phyloP scores from a whole-genome alignment of 2,113 vertebrate genomes.

The Aphelocoma coerulescens region DNA sequence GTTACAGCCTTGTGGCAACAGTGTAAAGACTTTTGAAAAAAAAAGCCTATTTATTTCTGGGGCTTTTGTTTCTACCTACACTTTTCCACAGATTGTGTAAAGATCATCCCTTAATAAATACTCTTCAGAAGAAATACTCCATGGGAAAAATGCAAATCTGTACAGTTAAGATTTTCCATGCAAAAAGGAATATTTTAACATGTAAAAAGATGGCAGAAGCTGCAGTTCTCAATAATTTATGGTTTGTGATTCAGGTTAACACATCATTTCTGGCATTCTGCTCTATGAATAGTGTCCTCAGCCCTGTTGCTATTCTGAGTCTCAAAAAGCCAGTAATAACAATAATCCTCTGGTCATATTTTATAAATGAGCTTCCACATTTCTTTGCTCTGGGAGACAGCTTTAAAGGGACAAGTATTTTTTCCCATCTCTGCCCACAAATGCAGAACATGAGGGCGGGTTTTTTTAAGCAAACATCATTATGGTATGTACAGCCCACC shows the following conservation, averaged over 20 bases:
- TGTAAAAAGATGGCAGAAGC: not conserved
- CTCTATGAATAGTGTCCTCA: not conserved
- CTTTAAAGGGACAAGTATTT: conserved; percentile 39
- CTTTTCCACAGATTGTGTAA: not conserved
- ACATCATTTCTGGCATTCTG: conserved; percentile 20
- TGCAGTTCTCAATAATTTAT: conserved; percentile 31
- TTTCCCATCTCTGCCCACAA: not conserved
- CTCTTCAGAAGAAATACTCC: not conserved
- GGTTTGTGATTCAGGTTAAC: conserved; percentile 33
- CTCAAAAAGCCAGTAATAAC: conserved; percentile 40
- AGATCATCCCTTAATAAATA: not conserved
- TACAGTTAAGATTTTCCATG: not conserved
- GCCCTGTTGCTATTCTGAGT: conserved; percentile 25
- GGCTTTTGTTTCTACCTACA: not conserved
- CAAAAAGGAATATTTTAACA: not conserved
- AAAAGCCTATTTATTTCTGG: not conserved
- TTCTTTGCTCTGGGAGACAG: conserved; percentile 22
- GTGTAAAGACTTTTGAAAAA: not conserved
- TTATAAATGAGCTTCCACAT: conserved; percentile 61
- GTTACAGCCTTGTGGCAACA: not conserved
- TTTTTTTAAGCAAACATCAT: not conserved
- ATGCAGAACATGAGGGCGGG: not conserved
- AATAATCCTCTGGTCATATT: conserved; percentile 55
- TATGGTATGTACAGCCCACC: not conserved
- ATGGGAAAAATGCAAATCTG: not conserved